Percentiles rank a stretch among this genome's conserved stretches.
phyloP scores from a whole-genome alignment of 2,113 vertebrate species.

The Echinops telfairi region DNA sequence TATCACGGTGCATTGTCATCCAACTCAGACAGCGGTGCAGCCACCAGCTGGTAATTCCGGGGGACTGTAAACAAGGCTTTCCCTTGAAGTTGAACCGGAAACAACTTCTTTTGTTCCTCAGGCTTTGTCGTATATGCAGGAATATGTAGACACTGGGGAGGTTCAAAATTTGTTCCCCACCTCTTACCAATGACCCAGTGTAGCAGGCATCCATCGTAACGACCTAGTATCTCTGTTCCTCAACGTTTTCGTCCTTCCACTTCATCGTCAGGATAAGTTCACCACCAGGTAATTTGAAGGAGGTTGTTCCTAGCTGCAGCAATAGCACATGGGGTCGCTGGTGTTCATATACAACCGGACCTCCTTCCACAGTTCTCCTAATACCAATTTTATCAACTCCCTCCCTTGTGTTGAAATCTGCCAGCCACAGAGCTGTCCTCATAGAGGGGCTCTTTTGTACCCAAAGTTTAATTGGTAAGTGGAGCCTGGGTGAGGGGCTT shows the following conservation, averaged over 20 bases:
- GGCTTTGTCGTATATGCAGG: too few relatives aligned
- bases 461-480: constrained; percentile 98
- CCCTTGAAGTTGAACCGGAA: too few relatives aligned
- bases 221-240: constrained; percentile 95
- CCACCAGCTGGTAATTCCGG: constrained; percentile 99
- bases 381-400: constrained; percentile 99
- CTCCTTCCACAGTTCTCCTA: constrained; percentile 97
- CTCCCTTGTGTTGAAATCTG: constrained; percentile 97
- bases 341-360: constrained; percentile 98
- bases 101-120: too few relatives aligned
- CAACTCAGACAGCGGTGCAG: constrained; percentile 96
- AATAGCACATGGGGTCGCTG: constrained; percentile 95
- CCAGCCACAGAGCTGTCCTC: constrained; percentile 98
- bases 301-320: constrained; percentile 97
- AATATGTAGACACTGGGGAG: too few relatives aligned
- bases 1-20: constrained; percentile 99
- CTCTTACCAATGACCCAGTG: too few relatives aligned
- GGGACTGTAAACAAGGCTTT: constrained; percentile 98
- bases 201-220: too few relatives aligned
- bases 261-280: constrained; percentile 98
- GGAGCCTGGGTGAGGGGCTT: constrained; percentile 90
- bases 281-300: constrained; percentile 98
- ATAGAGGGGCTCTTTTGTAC: constrained; percentile 98
- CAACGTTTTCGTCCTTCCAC: constrained; percentile 98
- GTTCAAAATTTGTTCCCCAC: too few relatives aligned